Conservation (phyloP, 2,113 vertebrate species). For the Spea bombifrons region DNA sequence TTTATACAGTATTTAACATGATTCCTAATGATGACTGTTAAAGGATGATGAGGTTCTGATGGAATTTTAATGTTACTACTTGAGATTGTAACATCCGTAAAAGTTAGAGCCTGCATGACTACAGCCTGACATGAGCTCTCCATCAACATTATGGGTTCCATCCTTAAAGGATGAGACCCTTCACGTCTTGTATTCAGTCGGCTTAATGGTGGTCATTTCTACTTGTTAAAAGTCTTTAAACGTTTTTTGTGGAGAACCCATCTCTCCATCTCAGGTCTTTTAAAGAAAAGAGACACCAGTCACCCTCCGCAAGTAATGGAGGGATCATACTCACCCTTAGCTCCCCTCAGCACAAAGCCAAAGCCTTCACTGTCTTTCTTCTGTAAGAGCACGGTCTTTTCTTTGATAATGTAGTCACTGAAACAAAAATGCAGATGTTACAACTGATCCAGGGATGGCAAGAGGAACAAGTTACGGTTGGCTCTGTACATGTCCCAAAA, state of each 20-base stretch:
- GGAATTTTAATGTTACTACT: no score
- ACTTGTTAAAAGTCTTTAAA: slow-evolving; percentile 33
- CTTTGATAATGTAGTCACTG: slow-evolving; percentile 93
- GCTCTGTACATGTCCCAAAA: no score
- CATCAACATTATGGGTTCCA: slow-evolving; percentile 23
- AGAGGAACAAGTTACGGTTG: no score
- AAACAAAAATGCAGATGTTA: slow-evolving; percentile 18
- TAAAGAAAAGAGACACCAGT: slow-evolving; percentile 21
- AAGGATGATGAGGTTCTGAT: no score
- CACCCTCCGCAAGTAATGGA: slow-evolving; percentile 27
- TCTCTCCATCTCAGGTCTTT: slow-evolving; percentile 9
- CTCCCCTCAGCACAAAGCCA: slow-evolving; percentile 88
- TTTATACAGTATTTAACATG: no score
- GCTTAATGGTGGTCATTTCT: slow-evolving; percentile 43
- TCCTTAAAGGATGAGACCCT: slow-evolving; percentile 38
- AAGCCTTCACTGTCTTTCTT: slow-evolving; percentile 95
- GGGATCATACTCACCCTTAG: slow-evolving; percentile 77
- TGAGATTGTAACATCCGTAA: no score
- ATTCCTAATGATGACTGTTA: no score
- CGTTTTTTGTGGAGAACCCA: not conserved
- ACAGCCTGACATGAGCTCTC: slow-evolving; percentile 28
- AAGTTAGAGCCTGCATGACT: not conserved
- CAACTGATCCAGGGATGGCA: no score
- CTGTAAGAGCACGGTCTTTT: slow-evolving; percentile 89
- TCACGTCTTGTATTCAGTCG: slow-evolving; percentile 38